Base-by-base conservation (phyloP, 1,140 invertebrate species). In the Triops cancriformis region DNA sequence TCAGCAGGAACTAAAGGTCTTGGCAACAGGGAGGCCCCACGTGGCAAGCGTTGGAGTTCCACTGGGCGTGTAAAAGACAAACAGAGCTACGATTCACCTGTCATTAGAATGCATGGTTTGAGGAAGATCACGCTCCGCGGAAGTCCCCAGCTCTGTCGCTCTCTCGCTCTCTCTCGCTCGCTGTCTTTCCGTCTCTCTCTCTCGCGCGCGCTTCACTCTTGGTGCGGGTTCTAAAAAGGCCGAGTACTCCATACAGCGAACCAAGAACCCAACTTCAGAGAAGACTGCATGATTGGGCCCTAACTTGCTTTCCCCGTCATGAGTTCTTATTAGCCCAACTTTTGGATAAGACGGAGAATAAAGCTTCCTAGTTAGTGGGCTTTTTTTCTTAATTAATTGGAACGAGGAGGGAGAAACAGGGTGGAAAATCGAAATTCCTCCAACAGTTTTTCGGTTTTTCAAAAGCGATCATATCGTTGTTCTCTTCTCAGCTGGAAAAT, bases 91-190 rank as follows among this genome's bases (percentile, higher is more conserved):
- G 51, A 64, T 64, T 64, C 51, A 64, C 51, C 51, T 64, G 51
- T 64, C 51, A 64, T 64, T 64, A 64, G 51, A 64, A 64, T 64
- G 51, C 51, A 64, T 64, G 51, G 51, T 64, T 64, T 64, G 51
- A 64, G 14, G 51, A 64, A 64, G 51, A 64, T 64, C 51, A 64
- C 51, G 51, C 51, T 64, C 51, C 3, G 51, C 18, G 51, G 51
- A 64, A 64, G 51, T 64, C 51, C 51, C 51, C 14, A 14, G 0
- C 51, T 64, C 51, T 64, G 18, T 64, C 10, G 11, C 51, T 64
- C 51, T 64, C 51, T 10, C 14, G 10, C 45, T 64, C 45, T 14
- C n/a, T 14, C 45, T 14, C 23, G 2, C 31, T 37, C 31, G 31
- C 31, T 37, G 31, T 37, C 31, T 37, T 37, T 37, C 31, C 31